Evolutionary conservation across 2,888 invertebrate species (phyloP), one percentile per base, ranked within the genome.

Genomic region (Odontomyia ornata): DNA sequence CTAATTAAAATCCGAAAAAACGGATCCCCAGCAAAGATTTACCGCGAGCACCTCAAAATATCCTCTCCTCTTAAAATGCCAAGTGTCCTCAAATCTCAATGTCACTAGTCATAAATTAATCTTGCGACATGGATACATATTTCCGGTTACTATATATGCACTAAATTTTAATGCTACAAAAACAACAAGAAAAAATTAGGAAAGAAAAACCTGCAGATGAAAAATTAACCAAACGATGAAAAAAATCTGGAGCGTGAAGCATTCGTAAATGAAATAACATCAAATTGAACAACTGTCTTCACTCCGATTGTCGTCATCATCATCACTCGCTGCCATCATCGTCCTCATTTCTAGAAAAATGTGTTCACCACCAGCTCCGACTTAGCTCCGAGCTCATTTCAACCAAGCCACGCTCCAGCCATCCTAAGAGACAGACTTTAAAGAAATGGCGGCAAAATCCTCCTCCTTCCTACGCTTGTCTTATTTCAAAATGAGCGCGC

Each of bases 101-200:
- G 69, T 47, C 36, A 36, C 36, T n/a, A 30, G 18, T 69, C 69
- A 69, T 69, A 69, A 69, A 69, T 69, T 69, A 69, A 64, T 47
- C 46, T 3, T 23, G 25, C n/a, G 69, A 47, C 69, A 69, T 69
- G 69, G 69, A 69, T 57, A 76, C 62, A 76, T 71, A 77, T 76
- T 77, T 71, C 77, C 69, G 71, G 76, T 76, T 76, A 64, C 71
- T 56, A 71, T 47, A 77, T 25, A 28, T 77, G 21, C 60, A 23
- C n/a, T n/a, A n/a, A n/a, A 46, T 65, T 30, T 36, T 5, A 36
- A 36, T 27, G 36, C 25, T n/a, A n/a, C n/a, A n/a, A n/a, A n/a
- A n/a, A n/a, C n/a, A n/a, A n/a, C n/a, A n/a, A n/a, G n/a, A n/a
- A n/a, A n/a, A n/a, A n/a, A 13, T 36, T 30, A 65, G 18, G n/a